Percentiles rank a stretch among this genome's conserved stretches.
Conservation (phyloP, 1,140 invertebrate species). For the Drosophila varians region DNA sequence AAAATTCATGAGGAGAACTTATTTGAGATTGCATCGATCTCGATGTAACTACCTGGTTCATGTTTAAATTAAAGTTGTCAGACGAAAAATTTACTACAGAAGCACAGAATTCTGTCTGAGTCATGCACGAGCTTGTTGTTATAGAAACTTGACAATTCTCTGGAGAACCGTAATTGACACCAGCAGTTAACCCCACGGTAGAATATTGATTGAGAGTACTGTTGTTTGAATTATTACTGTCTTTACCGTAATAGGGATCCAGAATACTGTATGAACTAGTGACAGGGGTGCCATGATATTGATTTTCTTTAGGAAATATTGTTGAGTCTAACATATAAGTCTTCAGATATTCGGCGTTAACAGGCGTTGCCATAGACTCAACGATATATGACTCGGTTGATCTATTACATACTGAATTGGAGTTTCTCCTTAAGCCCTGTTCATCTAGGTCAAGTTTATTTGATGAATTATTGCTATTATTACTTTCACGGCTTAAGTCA, state of each 20-base stretch:
- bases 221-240: neutral
- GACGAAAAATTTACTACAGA: neutral
- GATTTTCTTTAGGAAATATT: slow-evolving; percentile 15
- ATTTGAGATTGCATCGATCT: neutral
- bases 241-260: slow-evolving; percentile 1
- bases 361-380: slow-evolving; percentile 17
- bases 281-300: slow-evolving; percentile 3
- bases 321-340: slow-evolving; percentile 54
- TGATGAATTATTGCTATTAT: neutral
- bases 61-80: neutral
- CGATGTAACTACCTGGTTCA: neutral
- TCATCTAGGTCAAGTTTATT: neutral
- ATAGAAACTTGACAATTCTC: neutral
- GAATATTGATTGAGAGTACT: neutral
- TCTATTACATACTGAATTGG: slow-evolving; percentile 3
- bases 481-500: too few species aligned
- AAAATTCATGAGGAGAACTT: slow-evolving; percentile 25
- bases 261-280: slow-evolving; percentile 11
- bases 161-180: slow-evolving; percentile 4
- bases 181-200: neutral
- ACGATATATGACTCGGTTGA: neutral
- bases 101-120: neutral
- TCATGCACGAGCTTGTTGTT: neutral
- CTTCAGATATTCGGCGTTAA: slow-evolving; percentile 63
- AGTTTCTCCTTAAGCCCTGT: neutral